A percentile compares a stretch with the other conserved stretches of the same genome.
These are phyloP conservation scores for Anthophora plumipes DNA, from an alignment of 2,888 invertebrate species.

Conservation along the genomic window DNA sequence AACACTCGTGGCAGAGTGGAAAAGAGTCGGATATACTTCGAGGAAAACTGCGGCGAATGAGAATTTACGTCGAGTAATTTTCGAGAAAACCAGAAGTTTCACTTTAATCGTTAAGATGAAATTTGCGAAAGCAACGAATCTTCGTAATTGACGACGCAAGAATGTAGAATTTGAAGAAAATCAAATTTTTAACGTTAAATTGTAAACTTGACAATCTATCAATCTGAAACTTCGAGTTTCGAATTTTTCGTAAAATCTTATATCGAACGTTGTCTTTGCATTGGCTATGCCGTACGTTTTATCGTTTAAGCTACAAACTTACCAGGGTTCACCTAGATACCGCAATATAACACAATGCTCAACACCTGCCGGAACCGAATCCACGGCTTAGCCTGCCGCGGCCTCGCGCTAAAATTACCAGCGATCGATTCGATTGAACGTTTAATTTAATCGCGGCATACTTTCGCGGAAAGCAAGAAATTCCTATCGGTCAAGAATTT, in stretches of 20 bases:
- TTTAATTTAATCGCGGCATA: slow-evolving; percentile 51
- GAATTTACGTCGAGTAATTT: not conserved
- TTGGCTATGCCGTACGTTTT: too few species aligned
- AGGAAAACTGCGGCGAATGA: not conserved
- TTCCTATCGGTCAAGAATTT: slow-evolving; percentile 17
- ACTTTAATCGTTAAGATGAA: too few species aligned
- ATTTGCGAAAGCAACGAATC: too few species aligned
- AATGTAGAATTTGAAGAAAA: too few species aligned
- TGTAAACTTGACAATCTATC: too few species aligned
- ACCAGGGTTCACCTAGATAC: not conserved
- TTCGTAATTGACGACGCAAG: too few species aligned
- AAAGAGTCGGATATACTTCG: not conserved
- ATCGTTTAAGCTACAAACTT: too few species aligned
- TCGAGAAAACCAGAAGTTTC: too few species aligned
- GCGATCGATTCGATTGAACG: slow-evolving; percentile 55
- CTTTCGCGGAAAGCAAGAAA: slow-evolving; percentile 48
- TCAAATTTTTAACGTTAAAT: too few species aligned
- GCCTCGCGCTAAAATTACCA: slow-evolving; percentile 47
- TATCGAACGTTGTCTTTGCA: too few species aligned
- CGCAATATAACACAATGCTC: not conserved
- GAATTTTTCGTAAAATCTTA: too few species aligned
- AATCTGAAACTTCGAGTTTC: too few species aligned
- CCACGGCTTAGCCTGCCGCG: slow-evolving; percentile 14
- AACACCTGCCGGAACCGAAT: slow-evolving; percentile 9
- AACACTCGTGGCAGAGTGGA: slow-evolving; percentile 6